phyloP scores from a whole-genome alignment of 2,888 invertebrate genomes.

The Priocnemis perturbator region DNA sequence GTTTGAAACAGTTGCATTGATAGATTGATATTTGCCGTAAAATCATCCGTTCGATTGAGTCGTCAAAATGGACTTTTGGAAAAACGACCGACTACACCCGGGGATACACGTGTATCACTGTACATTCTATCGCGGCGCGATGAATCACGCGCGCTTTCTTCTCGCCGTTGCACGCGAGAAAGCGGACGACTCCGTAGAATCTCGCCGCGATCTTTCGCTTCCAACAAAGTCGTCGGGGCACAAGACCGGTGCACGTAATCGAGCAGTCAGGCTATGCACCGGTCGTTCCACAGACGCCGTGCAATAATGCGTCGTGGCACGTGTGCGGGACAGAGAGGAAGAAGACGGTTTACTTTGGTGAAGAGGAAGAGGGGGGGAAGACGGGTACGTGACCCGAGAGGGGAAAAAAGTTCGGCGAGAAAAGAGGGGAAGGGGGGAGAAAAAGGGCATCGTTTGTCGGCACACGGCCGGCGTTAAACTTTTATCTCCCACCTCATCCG shows the following conservation, averaged over 20 bases:
- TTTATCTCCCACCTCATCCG: slow-evolving; percentile 41
- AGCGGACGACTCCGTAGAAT: background rate
- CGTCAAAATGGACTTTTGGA: too few species aligned
- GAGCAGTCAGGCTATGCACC: slow-evolving; percentile 50
- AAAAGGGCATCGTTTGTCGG: slow-evolving; percentile 49
- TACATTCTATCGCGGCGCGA: background rate
- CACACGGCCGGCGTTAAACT: slow-evolving; percentile 40
- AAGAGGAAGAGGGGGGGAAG: slow-evolving; percentile 24
- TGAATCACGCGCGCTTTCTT: slow-evolving; percentile 7
- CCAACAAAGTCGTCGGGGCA: slow-evolving; percentile 13
- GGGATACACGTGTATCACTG: background rate
- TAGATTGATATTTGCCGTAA: too few species aligned
- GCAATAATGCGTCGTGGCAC: slow-evolving; percentile 46
- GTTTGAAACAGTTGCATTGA: too few species aligned
- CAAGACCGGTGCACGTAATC: slow-evolving; percentile 53
- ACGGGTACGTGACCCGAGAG: slow-evolving; percentile 46
- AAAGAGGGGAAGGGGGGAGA: slow-evolving; percentile 21
- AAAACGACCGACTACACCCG: background rate
- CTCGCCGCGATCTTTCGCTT: background rate
- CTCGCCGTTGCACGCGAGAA: background rate
- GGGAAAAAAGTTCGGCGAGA: slow-evolving; percentile 26
- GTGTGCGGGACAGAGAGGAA: too few species aligned
- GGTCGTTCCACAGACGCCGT: slow-evolving; percentile 46
- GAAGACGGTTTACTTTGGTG: too few species aligned
- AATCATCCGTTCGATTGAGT: too few species aligned